A percentile compares a stretch with the other conserved stretches of the same genome.
These are phyloP conservation scores for Mylabris phalerata DNA, from an alignment of 1,140 invertebrate species.

Conservation along the genomic window DNA sequence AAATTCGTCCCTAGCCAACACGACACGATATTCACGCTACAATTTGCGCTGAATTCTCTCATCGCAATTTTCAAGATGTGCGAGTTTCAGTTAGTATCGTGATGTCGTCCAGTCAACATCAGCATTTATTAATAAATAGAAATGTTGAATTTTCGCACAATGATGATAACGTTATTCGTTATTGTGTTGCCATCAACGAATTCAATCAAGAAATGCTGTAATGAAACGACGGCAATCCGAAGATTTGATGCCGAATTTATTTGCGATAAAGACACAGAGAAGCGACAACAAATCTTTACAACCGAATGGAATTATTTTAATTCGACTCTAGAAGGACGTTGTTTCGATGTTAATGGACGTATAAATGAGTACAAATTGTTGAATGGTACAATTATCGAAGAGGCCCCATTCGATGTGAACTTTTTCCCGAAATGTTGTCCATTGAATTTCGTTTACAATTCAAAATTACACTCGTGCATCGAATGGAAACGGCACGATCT, in stretches of 20 bases:
- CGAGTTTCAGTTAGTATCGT: too few species aligned
- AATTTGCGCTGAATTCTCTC: too few species aligned
- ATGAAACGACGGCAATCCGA: background rate
- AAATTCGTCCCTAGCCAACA: too few species aligned
- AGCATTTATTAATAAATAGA: too few species aligned
- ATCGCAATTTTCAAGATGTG: too few species aligned
- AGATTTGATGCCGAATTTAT: background rate
- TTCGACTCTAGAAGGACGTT: background rate
- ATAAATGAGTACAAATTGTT: conserved; percentile 5
- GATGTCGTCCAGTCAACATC: too few species aligned
- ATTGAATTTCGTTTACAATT: conserved; percentile 21
- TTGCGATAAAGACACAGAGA: conserved; percentile 6
- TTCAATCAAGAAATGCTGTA: conserved; percentile 4
- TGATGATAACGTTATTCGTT: background rate
- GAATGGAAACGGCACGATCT: background rate
- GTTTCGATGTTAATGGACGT: background rate
- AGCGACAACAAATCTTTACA: conserved; percentile 6
- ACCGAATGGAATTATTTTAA: background rate
- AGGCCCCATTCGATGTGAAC: background rate
- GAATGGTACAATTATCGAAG: conserved; percentile 1
- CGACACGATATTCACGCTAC: too few species aligned
- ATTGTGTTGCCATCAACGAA: background rate
- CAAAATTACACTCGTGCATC: conserved; percentile 19
- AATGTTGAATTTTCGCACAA: too few species aligned
- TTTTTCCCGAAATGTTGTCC: conserved; percentile 32